These are phyloP conservation scores for Melieria omissa DNA, from an alignment of 2,888 invertebrate species.

Conservation along the genomic window DNA sequence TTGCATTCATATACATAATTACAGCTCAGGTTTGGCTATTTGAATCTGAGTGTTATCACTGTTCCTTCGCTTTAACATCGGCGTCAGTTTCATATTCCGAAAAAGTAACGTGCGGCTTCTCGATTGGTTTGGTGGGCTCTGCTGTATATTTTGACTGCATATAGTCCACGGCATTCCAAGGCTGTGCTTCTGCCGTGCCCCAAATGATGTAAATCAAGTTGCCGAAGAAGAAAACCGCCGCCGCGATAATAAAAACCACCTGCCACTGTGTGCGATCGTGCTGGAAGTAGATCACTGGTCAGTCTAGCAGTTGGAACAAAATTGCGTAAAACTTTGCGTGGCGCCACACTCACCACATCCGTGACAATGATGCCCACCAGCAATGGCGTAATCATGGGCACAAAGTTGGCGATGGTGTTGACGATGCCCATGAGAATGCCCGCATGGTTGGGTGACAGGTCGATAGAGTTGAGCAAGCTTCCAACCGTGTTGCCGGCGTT, in stretches of 20 bases:
- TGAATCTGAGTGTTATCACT: too few relatives aligned
- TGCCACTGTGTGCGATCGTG: slow-evolving; percentile 75
- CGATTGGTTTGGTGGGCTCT: slow-evolving; percentile 69
- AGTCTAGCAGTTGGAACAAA: background rate
- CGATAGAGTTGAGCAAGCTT: slow-evolving; percentile 70
- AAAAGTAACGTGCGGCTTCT: background rate
- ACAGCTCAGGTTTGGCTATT: too few relatives aligned
- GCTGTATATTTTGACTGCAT: slow-evolving; percentile 67
- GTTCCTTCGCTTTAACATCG: background rate
- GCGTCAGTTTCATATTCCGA: too few relatives aligned
- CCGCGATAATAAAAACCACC: slow-evolving; percentile 76
- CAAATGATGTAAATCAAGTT: slow-evolving; percentile 78
- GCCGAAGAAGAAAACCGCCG: slow-evolving; percentile 75
- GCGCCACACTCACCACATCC: slow-evolving; percentile 50
- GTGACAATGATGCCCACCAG: slow-evolving; percentile 69
- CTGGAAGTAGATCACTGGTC: slow-evolving; percentile 40
- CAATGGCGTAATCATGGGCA: slow-evolving; percentile 72
- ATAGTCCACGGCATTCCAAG: slow-evolving; percentile 75
- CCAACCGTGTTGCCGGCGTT: slow-evolving; percentile 67
- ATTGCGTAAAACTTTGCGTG: slow-evolving; percentile 67
- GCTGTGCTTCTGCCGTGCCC: slow-evolving; percentile 74
- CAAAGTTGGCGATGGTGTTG: slow-evolving; percentile 71
- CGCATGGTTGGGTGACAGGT: slow-evolving; percentile 74
- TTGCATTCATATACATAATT: too few relatives aligned
- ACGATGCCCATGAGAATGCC: slow-evolving; percentile 75